Percentiles rank a stretch among this genome's conserved stretches.
Evolutionary conservation across 2,113 vertebrate species (phyloP).

Genomic region (Antennarius striatus): DNA sequence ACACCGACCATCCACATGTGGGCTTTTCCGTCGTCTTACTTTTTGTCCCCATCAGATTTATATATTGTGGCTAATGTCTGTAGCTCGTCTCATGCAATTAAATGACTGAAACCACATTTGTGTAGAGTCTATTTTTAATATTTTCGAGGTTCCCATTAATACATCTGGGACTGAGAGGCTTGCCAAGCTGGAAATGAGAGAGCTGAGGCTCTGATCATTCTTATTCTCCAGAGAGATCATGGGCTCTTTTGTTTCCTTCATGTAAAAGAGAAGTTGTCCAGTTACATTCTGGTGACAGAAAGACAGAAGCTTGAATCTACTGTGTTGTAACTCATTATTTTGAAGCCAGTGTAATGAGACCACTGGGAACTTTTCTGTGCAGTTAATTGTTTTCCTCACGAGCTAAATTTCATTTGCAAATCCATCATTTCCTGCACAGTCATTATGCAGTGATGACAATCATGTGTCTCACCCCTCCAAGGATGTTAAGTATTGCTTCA

Average conservation of each 20-base stretch:
- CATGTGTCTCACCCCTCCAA: conserved; percentile 23
- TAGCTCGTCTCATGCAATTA: conserved; percentile 10
- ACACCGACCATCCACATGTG: not conserved
- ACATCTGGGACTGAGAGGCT: conserved; percentile 9
- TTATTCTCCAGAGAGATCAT: conserved; percentile 22
- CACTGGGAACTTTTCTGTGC: conserved; percentile 39
- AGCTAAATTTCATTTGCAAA: conserved; percentile 16
- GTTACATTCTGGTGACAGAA: conserved; percentile 37
- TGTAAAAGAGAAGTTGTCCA: conserved; percentile 30
- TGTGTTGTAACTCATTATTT: conserved; percentile 28
- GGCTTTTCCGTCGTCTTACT: not conserved
- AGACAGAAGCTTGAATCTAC: conserved; percentile 34
- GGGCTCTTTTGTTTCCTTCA: conserved; percentile 34
- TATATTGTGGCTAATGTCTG: not conserved
- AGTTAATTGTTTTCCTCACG: conserved; percentile 1
- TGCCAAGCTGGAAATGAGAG: conserved; percentile 25
- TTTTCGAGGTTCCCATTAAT: conserved; percentile 25
- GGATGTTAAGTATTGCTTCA: conserved; percentile 42
- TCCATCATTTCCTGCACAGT: conserved; percentile 20
- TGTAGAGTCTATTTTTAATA: not conserved
- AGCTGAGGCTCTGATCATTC: conserved; percentile 37
- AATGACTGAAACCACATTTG: conserved; percentile 9
- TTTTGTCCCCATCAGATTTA: conserved; percentile 9
- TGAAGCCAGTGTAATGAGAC: conserved; percentile 14
- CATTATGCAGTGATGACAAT: conserved; percentile 13